phyloP scores from a whole-genome alignment of 30 jellyfish, hydroid and myxozoan species.

The Sanderia malayensis region DNA sequence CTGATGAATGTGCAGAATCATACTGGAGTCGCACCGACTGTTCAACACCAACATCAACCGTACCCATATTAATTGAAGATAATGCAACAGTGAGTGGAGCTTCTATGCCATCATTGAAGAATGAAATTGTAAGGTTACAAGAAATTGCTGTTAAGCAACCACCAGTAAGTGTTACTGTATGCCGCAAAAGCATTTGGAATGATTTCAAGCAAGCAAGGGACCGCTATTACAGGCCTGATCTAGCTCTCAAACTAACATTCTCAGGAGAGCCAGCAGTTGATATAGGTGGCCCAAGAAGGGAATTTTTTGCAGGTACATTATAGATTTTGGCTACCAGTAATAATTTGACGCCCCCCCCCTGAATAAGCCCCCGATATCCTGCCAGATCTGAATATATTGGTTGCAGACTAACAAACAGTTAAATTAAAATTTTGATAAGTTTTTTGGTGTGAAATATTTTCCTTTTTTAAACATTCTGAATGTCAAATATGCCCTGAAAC shows the following conservation, averaged over 20 bases:
- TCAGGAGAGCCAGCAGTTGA: constrained; percentile 41
- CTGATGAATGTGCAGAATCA: constrained; percentile 22
- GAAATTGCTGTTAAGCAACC: background rate
- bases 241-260: constrained; percentile 17
- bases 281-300: constrained; percentile 32
- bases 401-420: no score
- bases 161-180: constrained; percentile 3
- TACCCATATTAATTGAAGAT: background rate
- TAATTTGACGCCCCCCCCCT: no score
- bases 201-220: constrained; percentile 31
- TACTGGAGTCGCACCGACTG: constrained; percentile 16
- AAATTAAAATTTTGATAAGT: no score
- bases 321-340: background rate
- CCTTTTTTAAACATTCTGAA: no score
- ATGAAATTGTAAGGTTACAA: constrained; percentile 1
- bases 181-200: constrained; percentile 11
- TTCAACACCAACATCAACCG: no score
- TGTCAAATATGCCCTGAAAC: no score
- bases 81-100: background rate
- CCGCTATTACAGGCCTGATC: constrained; percentile 16
- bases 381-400: no score
- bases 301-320: constrained; percentile 27
- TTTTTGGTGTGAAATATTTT: no score
- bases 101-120: constrained; percentile 4
- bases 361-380: no score